phyloP scores from a whole-genome alignment of 2,888 invertebrate genomes.

The Ectropis crepuscularia region DNA sequence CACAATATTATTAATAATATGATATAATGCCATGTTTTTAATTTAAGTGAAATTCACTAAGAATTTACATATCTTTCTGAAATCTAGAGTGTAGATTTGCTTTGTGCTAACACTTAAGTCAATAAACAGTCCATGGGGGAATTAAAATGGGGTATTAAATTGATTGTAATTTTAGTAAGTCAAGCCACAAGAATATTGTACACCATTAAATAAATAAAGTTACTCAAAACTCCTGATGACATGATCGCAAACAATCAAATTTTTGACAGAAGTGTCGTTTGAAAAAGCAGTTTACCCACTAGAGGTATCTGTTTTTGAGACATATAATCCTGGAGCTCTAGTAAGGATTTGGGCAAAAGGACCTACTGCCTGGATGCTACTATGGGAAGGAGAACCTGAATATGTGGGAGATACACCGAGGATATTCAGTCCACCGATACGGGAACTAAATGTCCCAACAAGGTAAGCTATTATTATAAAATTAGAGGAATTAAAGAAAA shows the following conservation, averaged over 20 bases:
- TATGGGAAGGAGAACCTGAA: slow-evolving; percentile 91
- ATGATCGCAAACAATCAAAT: slow-evolving; percentile 54
- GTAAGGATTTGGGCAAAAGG: slow-evolving; percentile 90
- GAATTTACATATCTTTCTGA: too few relatives aligned
- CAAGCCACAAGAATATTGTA: too few relatives aligned
- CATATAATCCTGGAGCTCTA: slow-evolving; percentile 93
- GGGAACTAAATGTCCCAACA: slow-evolving; percentile 76
- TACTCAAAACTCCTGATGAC: background rate
- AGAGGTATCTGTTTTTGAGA: slow-evolving; percentile 91
- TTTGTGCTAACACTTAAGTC: too few relatives aligned
- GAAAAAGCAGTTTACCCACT: slow-evolving; percentile 88
- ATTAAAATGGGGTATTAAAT: too few relatives aligned
- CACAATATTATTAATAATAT: too few relatives aligned
- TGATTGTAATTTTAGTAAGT: too few relatives aligned
- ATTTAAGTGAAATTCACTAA: too few relatives aligned
- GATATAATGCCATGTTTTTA: too few relatives aligned
- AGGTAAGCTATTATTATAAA: slow-evolving; percentile 60
- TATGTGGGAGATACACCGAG: slow-evolving; percentile 86
- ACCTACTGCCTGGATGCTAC: slow-evolving; percentile 86
- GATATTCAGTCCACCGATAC: slow-evolving; percentile 90
- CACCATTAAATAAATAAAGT: too few relatives aligned
- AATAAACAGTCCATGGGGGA: too few relatives aligned
- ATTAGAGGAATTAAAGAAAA: too few relatives aligned
- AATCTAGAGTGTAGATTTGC: too few relatives aligned
- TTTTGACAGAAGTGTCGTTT: slow-evolving; percentile 86